These are phyloP conservation scores for Cavia aperea DNA, from an alignment of 2,113 vertebrate genomes.

Conservation along the genomic window DNA sequence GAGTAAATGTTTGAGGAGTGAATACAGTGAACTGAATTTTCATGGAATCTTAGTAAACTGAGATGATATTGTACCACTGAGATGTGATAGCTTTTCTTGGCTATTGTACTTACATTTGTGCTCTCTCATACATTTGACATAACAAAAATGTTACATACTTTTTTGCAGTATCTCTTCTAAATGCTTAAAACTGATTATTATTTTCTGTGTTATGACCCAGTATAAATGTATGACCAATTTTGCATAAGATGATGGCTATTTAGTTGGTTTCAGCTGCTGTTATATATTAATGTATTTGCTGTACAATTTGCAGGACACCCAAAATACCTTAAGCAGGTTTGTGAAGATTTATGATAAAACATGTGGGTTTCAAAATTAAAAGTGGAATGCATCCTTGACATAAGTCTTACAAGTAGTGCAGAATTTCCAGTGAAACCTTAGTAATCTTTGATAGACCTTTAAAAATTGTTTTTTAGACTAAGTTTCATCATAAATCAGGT, in stretches of 20 bases:
- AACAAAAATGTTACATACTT: background rate
- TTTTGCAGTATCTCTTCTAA: background rate
- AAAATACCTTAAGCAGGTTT: background rate
- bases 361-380: background rate
- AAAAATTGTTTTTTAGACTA: background rate
- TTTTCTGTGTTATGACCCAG: background rate
- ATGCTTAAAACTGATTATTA: background rate
- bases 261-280: background rate
- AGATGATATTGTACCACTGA: background rate
- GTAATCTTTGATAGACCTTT: slow-evolving; percentile 19
- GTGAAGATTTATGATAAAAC: background rate
- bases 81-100: background rate
- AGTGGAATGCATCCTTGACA: background rate
- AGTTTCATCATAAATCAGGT: slow-evolving; percentile 32
- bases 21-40: background rate
- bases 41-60: background rate
- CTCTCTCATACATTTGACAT: background rate
- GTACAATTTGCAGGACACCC: background rate
- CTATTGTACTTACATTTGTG: background rate
- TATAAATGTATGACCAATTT: background rate
- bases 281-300: background rate
- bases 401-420: background rate
- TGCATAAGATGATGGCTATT: background rate
- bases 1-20: background rate
- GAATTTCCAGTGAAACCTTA: slow-evolving; percentile 26